Conservation (phyloP, 2,888 invertebrate species). For the Lithophane leautieri region DNA sequence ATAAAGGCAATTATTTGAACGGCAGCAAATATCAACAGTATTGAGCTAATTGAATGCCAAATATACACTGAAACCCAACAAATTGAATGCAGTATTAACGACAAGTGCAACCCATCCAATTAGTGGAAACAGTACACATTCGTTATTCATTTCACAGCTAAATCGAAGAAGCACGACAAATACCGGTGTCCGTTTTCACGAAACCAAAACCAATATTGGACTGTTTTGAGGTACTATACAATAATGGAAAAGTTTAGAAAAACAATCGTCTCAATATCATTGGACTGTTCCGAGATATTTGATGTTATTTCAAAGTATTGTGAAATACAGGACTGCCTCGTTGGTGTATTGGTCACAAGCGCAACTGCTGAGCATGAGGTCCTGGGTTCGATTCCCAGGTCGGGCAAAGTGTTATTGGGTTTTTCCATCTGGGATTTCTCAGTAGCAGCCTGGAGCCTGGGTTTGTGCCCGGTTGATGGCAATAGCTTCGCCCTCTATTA, state of each 20-base stretch:
- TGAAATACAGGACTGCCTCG: not conserved
- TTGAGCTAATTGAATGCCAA: conserved; percentile 43
- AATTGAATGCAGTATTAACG: conserved; percentile 31
- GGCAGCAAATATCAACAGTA: conserved; percentile 21
- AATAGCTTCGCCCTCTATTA: no score
- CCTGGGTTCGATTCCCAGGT: no score
- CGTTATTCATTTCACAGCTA: conserved; percentile 30
- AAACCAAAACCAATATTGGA: conserved; percentile 35
- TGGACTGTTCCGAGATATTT: conserved; percentile 8
- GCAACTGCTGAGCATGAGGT: no score
- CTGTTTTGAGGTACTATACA: conserved; percentile 24
- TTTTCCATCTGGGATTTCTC: no score
- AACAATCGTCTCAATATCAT: conserved; percentile 22
- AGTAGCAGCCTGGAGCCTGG: no score
- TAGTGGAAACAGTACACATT: conserved; percentile 28
- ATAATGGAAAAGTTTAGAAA: conserved; percentile 26
- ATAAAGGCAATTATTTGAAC: conserved; percentile 48
- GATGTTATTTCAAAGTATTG: conserved; percentile 18
- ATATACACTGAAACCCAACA: conserved; percentile 44
- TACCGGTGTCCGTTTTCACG: conserved; percentile 42
- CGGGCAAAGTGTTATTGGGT: no score
- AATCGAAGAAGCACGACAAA: conserved; percentile 59
- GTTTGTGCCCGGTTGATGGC: no score
- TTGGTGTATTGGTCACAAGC: no score
- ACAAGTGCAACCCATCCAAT: conserved; percentile 33